Evolutionary conservation across 2,888 invertebrate genomes (phyloP).

Genomic region (Heliconius hortense): DNA sequence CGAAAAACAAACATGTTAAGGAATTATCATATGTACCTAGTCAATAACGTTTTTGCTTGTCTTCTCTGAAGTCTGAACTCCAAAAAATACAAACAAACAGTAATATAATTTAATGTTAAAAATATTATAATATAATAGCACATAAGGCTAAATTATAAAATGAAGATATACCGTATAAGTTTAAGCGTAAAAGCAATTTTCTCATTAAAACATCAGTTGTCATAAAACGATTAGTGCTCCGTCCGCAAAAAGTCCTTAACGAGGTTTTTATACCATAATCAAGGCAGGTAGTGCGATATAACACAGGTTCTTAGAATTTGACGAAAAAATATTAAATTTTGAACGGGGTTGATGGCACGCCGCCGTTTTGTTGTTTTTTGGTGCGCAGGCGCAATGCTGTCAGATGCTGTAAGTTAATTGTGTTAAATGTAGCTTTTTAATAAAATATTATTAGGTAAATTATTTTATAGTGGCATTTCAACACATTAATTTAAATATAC

Average conservation of each 20-base stretch:
- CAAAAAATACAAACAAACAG: too few species aligned
- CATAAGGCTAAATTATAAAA: slow-evolving; percentile 2
- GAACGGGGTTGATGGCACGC: slow-evolving; percentile 36
- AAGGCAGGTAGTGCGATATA: slow-evolving; percentile 52
- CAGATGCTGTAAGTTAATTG: slow-evolving; percentile 32
- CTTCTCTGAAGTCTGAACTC: background rate
- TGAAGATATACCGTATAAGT: slow-evolving; percentile 5
- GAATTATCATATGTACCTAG: background rate
- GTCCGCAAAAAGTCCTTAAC: slow-evolving; percentile 69
- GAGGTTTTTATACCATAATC: slow-evolving; percentile 69
- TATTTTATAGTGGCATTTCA: background rate
- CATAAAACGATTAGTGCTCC: slow-evolving; percentile 72
- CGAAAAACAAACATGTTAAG: background rate
- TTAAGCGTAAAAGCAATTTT: slow-evolving; percentile 47
- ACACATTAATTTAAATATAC: background rate
- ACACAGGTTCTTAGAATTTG: slow-evolving; percentile 49
- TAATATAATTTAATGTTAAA: background rate
- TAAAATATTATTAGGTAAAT: slow-evolving; percentile 5
- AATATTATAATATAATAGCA: background rate
- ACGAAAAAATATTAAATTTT: slow-evolving; percentile 37
- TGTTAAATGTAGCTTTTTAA: slow-evolving; percentile 17
- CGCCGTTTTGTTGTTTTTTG: slow-evolving; percentile 36
- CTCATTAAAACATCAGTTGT: slow-evolving; percentile 68
- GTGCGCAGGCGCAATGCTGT: slow-evolving; percentile 32
- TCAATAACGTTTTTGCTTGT: background rate